Evolutionary conservation across 2,888 invertebrate genomes (phyloP).

Genomic region (Dendrolimus pini): DNA sequence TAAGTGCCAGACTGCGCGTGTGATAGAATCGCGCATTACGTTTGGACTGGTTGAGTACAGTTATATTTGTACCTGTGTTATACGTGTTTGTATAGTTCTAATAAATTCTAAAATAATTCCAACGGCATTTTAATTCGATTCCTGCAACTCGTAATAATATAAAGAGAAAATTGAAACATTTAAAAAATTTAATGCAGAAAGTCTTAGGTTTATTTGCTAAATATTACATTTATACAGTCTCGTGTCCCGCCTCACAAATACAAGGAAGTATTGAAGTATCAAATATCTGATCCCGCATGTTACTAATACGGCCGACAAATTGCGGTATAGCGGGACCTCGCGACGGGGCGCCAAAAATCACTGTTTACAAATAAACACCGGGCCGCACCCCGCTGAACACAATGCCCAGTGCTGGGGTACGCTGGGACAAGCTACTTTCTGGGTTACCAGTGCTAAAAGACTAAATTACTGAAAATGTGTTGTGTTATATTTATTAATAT

Average conservation of each 20-base stretch:
- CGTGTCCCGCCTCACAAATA: neutral
- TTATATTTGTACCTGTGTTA: no score
- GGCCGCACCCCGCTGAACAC: conserved; percentile 41
- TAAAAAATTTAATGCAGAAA: no score
- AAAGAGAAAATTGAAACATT: no score
- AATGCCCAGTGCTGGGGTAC: conserved; percentile 13
- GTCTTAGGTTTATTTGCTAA: neutral
- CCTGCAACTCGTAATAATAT: no score
- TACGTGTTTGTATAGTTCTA: no score
- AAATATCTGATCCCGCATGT: conserved; percentile 18
- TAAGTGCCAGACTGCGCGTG: no score
- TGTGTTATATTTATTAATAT: no score
- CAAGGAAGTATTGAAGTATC: conserved; percentile 10
- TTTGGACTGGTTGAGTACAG: no score
- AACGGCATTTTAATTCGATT: no score
- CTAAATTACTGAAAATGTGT: no score
- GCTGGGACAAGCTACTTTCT: conserved; percentile 8
- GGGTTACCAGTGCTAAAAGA: neutral
- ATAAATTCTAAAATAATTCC: no score
- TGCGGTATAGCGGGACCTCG: conserved; percentile 35
- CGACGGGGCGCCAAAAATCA: conserved; percentile 51
- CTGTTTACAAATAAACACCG: conserved; percentile 75
- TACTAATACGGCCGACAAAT: conserved; percentile 60
- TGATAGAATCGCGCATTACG: no score
- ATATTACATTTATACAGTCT: neutral